phyloP scores from a whole-genome alignment of 2,888 invertebrate species.

The Melanotus villosus region DNA sequence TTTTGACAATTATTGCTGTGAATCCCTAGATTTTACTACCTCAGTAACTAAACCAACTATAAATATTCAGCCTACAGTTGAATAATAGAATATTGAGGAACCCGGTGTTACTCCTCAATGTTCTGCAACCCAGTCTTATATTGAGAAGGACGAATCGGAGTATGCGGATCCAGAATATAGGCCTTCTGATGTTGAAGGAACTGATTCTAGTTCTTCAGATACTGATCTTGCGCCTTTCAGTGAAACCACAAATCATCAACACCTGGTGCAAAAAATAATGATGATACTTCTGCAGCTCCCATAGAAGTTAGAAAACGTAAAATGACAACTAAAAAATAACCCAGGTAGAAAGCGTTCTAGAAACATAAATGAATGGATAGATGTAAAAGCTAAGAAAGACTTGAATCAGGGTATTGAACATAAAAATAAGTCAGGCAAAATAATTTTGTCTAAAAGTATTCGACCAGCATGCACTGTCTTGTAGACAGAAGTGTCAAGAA shows the following conservation, averaged over 20 bases:
- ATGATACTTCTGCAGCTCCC: background rate
- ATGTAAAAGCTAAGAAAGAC: conserved; percentile 5
- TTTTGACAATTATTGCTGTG: conserved; percentile 7
- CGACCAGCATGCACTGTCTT: conserved; percentile 3
- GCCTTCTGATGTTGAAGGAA: conserved; percentile 1
- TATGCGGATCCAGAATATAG: background rate
- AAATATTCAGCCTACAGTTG: background rate
- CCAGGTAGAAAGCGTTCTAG: conserved; percentile 1
- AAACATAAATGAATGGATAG: conserved; percentile 7
- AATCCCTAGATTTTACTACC: background rate
- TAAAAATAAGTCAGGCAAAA: conserved; percentile 8
- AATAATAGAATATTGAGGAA: background rate
- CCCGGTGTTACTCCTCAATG: background rate
- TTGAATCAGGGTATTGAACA: conserved; percentile 15
- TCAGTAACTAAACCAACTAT: conserved; percentile 4
- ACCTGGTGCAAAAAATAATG: background rate
- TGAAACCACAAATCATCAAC: background rate
- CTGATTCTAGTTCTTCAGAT: background rate
- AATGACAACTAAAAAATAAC: conserved; percentile 2
- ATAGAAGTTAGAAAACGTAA: conserved; percentile 9
- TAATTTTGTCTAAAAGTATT: conserved; percentile 6
- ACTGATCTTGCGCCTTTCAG: background rate
- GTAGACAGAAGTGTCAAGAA: conserved; percentile 13
- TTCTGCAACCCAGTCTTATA: background rate
- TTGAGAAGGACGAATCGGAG: background rate